Evolutionary conservation across 35 echinoderm and acorn worm species (phyloP).

Genomic region (Ophiothrix spiculata): DNA sequence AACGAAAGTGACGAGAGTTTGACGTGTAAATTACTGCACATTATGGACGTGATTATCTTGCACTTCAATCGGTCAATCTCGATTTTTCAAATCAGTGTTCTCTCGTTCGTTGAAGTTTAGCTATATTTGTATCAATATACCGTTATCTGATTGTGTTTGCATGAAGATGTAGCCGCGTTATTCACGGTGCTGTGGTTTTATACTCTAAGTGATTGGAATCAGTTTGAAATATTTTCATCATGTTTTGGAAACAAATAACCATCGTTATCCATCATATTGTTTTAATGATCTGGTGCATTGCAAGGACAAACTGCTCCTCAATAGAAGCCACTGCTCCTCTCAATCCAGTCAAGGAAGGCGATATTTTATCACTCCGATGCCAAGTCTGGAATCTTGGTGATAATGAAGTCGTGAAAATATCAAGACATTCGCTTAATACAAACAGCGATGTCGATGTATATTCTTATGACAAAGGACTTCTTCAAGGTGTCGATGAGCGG

Average conservation of each 20-base stretch:
- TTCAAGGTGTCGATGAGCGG: background rate
- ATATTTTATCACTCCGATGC: background rate
- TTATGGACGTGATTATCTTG: background rate
- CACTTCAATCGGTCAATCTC: background rate
- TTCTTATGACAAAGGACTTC: background rate
- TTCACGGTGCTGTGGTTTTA: background rate
- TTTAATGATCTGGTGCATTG: background rate
- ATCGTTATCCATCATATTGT: background rate
- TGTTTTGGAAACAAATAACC: background rate
- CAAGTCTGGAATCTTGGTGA: background rate
- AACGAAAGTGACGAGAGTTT: background rate
- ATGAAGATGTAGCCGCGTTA: background rate
- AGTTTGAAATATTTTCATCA: background rate
- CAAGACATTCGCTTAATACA: constrained; percentile 2
- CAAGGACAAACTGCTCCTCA: background rate
- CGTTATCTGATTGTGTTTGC: background rate
- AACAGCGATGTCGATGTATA: background rate
- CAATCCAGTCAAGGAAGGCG: background rate
- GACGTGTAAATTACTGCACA: background rate
- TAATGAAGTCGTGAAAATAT: background rate
- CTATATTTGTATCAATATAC: too few relatives aligned
- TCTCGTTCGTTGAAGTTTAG: too few relatives aligned
- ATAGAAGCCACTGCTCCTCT: background rate
- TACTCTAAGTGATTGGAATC: background rate
- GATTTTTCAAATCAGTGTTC: too few relatives aligned